Conservation (phyloP, 1,140 invertebrate species). For the Drosophila saltans region DNA sequence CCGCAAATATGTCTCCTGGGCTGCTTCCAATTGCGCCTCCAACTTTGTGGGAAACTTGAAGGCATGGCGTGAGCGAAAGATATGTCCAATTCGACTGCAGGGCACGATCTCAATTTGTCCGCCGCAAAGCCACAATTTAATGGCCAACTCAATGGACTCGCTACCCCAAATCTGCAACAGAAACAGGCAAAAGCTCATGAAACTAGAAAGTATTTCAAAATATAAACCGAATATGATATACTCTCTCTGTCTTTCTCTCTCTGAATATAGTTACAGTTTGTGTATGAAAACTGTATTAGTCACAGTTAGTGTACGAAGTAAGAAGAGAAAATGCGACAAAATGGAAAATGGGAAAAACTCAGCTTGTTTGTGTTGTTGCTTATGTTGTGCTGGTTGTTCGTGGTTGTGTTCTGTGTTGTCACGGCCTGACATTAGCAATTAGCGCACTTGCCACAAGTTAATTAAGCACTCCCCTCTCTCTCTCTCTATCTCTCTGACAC, state of each 20-base stretch:
- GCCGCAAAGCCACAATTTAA: conserved; percentile 92
- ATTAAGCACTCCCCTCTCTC: conserved; percentile 35
- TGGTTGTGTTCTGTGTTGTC: conserved; percentile 23
- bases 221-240: background rate
- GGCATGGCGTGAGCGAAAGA: conserved; percentile 90
- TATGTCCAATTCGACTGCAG: conserved; percentile 93
- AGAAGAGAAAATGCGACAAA: conserved; percentile 1
- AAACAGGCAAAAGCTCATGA: conserved; percentile 26
- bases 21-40: conserved; percentile 40
- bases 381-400: background rate
- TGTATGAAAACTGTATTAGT: background rate
- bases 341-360: conserved; percentile 6
- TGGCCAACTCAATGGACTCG: conserved; percentile 99
- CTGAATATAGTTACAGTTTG: too few species aligned
- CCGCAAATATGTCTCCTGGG: conserved; percentile 73
- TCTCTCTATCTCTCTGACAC: background rate
- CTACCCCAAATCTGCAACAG: conserved; percentile 94
- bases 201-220: background rate
- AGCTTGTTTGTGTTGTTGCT: background rate
- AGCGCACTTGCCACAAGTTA: conserved; percentile 56
- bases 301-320: background rate
- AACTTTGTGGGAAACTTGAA: conserved; percentile 88
- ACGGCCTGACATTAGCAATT: conserved; percentile 58
- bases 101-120: conserved; percentile 91
- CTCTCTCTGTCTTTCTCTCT: background rate